These are phyloP conservation scores for Zhuqinia jingwanae DNA, from an alignment of 2,888 invertebrate genomes.

Conservation along the genomic window DNA sequence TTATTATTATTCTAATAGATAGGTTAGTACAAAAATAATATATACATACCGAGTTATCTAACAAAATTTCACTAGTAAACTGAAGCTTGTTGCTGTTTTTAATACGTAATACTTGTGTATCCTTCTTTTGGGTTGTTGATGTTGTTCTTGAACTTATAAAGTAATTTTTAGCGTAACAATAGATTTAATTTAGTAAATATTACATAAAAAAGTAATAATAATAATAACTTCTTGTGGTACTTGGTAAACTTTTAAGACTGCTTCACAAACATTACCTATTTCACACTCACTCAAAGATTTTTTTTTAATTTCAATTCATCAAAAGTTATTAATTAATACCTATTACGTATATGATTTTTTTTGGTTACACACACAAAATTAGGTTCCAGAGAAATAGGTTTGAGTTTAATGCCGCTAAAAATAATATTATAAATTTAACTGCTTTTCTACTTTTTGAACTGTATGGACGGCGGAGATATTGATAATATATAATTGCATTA, in stretches of 20 bases:
- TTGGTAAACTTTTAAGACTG: slow-evolving; percentile 72
- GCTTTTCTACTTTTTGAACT: background rate
- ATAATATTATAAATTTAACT: background rate
- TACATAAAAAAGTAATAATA: background rate
- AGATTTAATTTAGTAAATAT: background rate
- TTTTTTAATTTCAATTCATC: background rate
- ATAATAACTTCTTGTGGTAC: slow-evolving; percentile 54
- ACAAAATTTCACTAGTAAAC: no score
- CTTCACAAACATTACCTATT: slow-evolving; percentile 72
- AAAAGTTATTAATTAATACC: background rate
- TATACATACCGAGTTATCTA: no score
- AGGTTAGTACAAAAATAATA: no score
- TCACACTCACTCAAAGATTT: slow-evolving; percentile 47
- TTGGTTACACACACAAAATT: no score
- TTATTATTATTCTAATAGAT: no score
- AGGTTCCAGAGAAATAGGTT: background rate
- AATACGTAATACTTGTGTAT: no score
- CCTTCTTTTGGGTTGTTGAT: no score
- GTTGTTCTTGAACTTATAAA: no score
- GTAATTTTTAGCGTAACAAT: no score
- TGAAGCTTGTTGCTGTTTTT: no score
- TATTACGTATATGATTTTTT: background rate
- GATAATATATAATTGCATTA: background rate
- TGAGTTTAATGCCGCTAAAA: background rate
- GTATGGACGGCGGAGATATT: background rate